These are phyloP conservation scores for Meghimatium bilineatum DNA, from an alignment of 2,888 invertebrate species.

Conservation along the genomic window DNA sequence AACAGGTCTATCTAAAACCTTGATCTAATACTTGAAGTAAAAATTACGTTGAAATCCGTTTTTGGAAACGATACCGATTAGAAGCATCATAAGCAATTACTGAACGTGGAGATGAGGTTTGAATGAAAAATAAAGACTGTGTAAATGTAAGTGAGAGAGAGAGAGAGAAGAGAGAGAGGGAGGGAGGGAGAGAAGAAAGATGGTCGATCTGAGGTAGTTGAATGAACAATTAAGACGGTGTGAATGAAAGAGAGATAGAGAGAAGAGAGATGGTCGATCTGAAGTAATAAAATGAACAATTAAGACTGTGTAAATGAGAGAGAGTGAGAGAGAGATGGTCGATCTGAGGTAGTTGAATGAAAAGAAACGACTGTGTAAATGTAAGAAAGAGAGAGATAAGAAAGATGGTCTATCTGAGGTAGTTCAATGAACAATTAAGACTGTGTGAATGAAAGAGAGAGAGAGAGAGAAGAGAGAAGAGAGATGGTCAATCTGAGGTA, in stretches of 20 bases:
- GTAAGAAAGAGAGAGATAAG: not conserved
- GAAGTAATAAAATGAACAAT: too few species aligned
- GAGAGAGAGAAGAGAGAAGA: too few species aligned
- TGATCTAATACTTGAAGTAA: not conserved
- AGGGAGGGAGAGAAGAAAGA: not conserved
- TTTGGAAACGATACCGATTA: not conserved
- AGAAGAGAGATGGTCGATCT: too few species aligned
- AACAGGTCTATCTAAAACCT: not conserved
- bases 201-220: not conserved
- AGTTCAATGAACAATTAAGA: not conserved
- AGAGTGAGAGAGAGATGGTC: not conserved
- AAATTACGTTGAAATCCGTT: not conserved
- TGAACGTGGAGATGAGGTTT: not conserved
- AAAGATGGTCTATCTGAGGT: not conserved
- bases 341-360: too few species aligned
- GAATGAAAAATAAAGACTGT: too few species aligned
- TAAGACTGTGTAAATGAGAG: too few species aligned
- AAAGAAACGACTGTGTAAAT: too few species aligned
- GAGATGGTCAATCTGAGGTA: too few species aligned
- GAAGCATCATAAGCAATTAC: not conserved
- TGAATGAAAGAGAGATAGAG: conserved; percentile 2
- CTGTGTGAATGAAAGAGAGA: conserved; percentile 1
- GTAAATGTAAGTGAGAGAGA: not conserved
- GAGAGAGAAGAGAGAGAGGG: not conserved
- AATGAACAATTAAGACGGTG: not conserved